Conservation (phyloP, 2,113 vertebrate genomes). For the Odontophorus gujanensis region DNA sequence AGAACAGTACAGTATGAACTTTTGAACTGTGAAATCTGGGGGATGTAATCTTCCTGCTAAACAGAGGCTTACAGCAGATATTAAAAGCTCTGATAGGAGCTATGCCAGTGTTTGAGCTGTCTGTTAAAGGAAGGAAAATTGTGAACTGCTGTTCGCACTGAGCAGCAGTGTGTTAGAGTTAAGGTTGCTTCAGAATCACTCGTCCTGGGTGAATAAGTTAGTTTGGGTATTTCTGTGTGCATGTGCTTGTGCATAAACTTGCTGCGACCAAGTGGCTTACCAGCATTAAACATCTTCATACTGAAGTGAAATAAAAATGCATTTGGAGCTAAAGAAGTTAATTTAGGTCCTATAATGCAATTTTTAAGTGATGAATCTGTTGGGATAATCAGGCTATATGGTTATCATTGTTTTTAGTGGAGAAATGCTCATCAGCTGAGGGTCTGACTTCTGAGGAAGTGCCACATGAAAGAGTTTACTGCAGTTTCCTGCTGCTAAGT, state of each 20-base stretch:
- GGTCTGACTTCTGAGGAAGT: background rate
- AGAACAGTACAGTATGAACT: constrained; percentile 71
- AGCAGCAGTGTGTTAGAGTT: rapidly evolving
- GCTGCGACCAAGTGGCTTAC: rapidly evolving
- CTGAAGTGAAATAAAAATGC: background rate
- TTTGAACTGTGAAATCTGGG: constrained; percentile 74
- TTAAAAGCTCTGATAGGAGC: constrained; percentile 59
- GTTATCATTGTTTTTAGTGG: background rate
- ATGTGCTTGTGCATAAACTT: background rate
- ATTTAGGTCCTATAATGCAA: background rate
- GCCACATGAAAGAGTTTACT: background rate
- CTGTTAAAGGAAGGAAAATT: constrained; percentile 27
- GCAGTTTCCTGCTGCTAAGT: background rate
- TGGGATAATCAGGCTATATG: background rate
- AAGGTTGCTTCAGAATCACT: background rate
- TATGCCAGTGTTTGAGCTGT: background rate
- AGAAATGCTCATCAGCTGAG: background rate
- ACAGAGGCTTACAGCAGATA: constrained; percentile 70
- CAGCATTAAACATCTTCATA: background rate
- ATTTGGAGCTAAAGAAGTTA: background rate
- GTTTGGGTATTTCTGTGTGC: background rate
- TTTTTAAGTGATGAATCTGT: background rate
- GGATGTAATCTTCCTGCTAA: constrained; percentile 76
- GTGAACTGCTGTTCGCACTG: background rate
- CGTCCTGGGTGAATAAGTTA: background rate